A percentile compares a stretch with the other conserved stretches of the same genome.
Conservation (phyloP, 1,140 invertebrate genomes). For the Aphaenogaster floridana region DNA sequence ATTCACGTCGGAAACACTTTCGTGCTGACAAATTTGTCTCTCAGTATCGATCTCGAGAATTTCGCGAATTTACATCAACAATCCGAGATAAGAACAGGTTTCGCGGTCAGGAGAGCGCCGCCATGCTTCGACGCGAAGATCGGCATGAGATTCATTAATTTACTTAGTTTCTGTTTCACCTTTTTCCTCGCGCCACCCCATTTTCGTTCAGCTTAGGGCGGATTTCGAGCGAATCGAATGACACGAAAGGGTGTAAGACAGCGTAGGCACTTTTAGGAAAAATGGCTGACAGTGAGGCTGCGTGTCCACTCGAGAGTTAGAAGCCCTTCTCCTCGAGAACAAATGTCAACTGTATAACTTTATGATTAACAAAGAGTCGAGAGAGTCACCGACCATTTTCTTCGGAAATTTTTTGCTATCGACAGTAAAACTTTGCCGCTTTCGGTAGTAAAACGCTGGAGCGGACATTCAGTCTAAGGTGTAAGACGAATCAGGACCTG, state of each 20-base stretch:
- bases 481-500: slow-evolving; percentile 37
- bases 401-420: slow-evolving; percentile 5
- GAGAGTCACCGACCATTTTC: neutral
- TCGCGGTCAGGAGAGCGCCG: slow-evolving; percentile 38
- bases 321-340: neutral
- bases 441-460: slow-evolving; percentile 34
- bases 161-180: slow-evolving; percentile 58
- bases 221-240: slow-evolving; percentile 62
- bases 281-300: slow-evolving; percentile 69
- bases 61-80: neutral
- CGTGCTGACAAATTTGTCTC: neutral
- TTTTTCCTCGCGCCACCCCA: slow-evolving; percentile 13
- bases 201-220: slow-evolving; percentile 45
- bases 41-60: neutral
- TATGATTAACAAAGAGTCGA: neutral
- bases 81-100: neutral
- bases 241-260: slow-evolving; percentile 77
- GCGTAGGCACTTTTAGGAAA: slow-evolving; percentile 86
- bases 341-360: slow-evolving; percentile 9
- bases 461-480: slow-evolving; percentile 36
- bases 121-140: slow-evolving; percentile 34
- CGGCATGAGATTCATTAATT: slow-evolving; percentile 60
- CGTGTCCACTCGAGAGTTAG: slow-evolving; percentile 28
- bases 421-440: slow-evolving; percentile 13
- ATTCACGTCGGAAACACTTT: neutral